Evolutionary conservation across 2,888 invertebrate species (phyloP).

Genomic region (Hypomecis atomaria): DNA sequence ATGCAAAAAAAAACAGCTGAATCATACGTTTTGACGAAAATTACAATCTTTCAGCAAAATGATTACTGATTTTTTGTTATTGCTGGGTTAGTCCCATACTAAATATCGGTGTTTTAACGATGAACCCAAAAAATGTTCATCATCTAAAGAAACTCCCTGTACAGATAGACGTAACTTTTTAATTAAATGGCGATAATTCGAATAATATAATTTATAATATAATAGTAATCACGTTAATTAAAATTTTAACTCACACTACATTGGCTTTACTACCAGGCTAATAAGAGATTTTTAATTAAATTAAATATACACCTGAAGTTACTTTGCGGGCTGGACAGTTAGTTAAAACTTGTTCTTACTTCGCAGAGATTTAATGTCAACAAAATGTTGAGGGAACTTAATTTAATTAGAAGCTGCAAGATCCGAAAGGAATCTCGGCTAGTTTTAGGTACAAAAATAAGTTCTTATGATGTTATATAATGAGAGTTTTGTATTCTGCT

Average conservation of each 20-base stretch:
- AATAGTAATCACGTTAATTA: neutral
- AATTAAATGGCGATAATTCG: too few relatives aligned
- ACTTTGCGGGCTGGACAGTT: constrained; percentile 26
- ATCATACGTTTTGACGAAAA: too few relatives aligned
- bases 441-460: constrained; percentile 1
- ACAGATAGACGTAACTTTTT: too few relatives aligned
- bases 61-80: too few relatives aligned
- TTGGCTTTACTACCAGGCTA: constrained; percentile 4
- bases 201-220: too few relatives aligned
- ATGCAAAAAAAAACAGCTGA: too few relatives aligned
- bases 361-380: constrained; percentile 28
- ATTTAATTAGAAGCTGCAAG: constrained; percentile 32
- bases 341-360: constrained; percentile 31
- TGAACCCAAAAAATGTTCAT: too few relatives aligned
- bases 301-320: constrained; percentile 27
- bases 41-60: too few relatives aligned
- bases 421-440: constrained; percentile 1
- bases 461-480: neutral
- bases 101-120: too few relatives aligned
- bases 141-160: too few relatives aligned
- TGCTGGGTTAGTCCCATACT: too few relatives aligned
- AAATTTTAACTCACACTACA: constrained; percentile 3
- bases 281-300: constrained; percentile 27
- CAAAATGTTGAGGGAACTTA: constrained; percentile 31
- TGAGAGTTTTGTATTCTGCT: too few relatives aligned